These are phyloP conservation scores for Phalloptychus januarius DNA, from an alignment of 2,797 vertebrate genomes.

Conservation along the genomic window DNA sequence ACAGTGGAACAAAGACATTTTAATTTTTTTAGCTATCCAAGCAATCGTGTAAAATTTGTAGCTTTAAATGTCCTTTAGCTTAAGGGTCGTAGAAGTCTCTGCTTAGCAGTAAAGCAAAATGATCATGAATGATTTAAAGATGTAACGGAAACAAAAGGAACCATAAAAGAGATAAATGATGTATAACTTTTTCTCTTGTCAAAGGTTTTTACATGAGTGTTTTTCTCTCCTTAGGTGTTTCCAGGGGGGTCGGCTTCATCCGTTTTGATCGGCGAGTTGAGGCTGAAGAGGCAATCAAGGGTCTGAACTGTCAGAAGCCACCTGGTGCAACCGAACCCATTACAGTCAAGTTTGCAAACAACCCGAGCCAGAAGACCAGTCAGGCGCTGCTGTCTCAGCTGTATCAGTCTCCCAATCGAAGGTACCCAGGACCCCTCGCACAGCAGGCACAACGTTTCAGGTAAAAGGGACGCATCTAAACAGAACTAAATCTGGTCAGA, in stretches of 20 bases:
- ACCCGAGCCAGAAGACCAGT: slow-evolving; percentile 98
- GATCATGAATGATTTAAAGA: neutral
- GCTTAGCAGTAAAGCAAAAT: neutral
- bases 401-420: slow-evolving; percentile 97
- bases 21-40: neutral
- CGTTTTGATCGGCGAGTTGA: slow-evolving; percentile 97
- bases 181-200: neutral
- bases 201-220: neutral
- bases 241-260: slow-evolving; percentile 97
- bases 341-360: slow-evolving; percentile 99
- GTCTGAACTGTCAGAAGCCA: slow-evolving; percentile 97
- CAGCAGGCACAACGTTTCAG: slow-evolving; percentile 99
- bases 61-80: neutral
- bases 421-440: slow-evolving; percentile 94
- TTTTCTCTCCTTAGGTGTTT: slow-evolving; percentile 81
- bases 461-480: slow-evolving; percentile 78
- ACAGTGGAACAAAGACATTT: neutral
- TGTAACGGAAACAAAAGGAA: neutral
- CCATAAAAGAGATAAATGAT: neutral
- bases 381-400: slow-evolving; percentile 98
- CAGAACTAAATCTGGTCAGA: slow-evolving; percentile 10
- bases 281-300: slow-evolving; percentile 98
- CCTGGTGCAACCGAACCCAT: slow-evolving; percentile 94
- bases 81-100: neutral
- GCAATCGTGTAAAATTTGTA: neutral